Percentiles rank a stretch among this genome's conserved stretches.
phyloP scores from a whole-genome alignment of 1,140 invertebrate species.

The Sogatella furcifera region DNA sequence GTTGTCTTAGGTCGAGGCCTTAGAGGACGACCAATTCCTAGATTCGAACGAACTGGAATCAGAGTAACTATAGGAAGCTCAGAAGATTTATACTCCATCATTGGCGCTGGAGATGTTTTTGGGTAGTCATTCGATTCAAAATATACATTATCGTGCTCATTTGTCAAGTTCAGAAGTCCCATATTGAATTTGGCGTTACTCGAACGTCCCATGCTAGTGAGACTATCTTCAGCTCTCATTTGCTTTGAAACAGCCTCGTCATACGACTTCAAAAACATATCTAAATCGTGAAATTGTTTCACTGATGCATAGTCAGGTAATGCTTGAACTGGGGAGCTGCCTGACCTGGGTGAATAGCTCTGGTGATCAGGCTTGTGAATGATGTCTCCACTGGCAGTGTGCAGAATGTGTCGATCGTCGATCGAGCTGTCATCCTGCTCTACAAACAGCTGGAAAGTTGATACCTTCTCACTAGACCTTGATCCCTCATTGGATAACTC shows the following conservation, averaged over 20 bases:
- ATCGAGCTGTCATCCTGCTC: neutral
- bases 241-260: conserved; percentile 24
- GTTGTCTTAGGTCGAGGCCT: conserved; percentile 37
- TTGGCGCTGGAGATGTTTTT: neutral
- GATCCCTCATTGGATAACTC: neutral
- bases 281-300: conserved; percentile 21
- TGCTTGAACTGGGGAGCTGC: neutral
- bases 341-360: neutral
- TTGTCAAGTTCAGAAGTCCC: neutral
- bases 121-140: neutral
- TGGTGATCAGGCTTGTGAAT: neutral
- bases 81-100: conserved; percentile 1
- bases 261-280: conserved; percentile 25
- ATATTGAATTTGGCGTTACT: conserved; percentile 1
- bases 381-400: neutral
- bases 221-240: conserved; percentile 25
- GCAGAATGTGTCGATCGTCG: neutral
- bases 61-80: conserved; percentile 38
- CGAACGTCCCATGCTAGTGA: neutral
- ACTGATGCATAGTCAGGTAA: conserved; percentile 19
- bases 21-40: conserved; percentile 42
- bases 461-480: conserved; percentile 8
- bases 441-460: neutral
- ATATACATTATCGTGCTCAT: neutral
- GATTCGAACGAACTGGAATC: conserved; percentile 48